Conservation (phyloP, 2,888 invertebrate species). For the Pseudococcus longispinus region DNA sequence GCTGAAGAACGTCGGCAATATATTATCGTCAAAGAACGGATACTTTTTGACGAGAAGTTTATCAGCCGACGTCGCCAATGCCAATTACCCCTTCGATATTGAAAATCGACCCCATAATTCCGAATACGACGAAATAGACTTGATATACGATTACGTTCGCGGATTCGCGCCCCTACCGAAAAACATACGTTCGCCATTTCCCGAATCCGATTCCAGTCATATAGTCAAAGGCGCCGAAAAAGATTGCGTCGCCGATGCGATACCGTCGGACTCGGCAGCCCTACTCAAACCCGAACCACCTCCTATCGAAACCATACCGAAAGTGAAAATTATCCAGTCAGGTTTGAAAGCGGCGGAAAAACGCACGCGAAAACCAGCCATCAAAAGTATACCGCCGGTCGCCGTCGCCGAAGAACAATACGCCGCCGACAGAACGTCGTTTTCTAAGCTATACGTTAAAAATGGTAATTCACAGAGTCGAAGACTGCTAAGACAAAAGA, state of each 20-base stretch:
- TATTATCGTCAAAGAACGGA: constrained; percentile 57
- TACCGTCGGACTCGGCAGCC: constrained; percentile 61
- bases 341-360: constrained; percentile 71
- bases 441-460: constrained; percentile 77
- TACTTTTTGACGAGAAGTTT: constrained; percentile 76
- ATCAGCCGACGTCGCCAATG: constrained; percentile 75
- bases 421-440: constrained; percentile 66
- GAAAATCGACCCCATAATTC: constrained; percentile 72
- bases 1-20: constrained; percentile 51
- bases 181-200: constrained; percentile 72
- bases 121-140: constrained; percentile 95
- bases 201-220: constrained; percentile 52
- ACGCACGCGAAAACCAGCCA: constrained; percentile 71
- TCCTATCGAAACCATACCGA: constrained; percentile 89
- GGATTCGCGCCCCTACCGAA: constrained; percentile 91
- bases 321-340: constrained; percentile 70
- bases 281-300: constrained; percentile 80
- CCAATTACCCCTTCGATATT: constrained; percentile 65
- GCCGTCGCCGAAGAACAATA: constrained; percentile 64
- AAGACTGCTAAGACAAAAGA: constrained; percentile 75
- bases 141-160: constrained; percentile 93
- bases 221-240: constrained; percentile 19
- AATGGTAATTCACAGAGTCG: constrained; percentile 74
- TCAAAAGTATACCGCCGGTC: constrained; percentile 64
- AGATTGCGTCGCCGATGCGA: constrained; percentile 17